phyloP scores from a whole-genome alignment of 2,113 vertebrate species.

The Catharus fuscescens region DNA sequence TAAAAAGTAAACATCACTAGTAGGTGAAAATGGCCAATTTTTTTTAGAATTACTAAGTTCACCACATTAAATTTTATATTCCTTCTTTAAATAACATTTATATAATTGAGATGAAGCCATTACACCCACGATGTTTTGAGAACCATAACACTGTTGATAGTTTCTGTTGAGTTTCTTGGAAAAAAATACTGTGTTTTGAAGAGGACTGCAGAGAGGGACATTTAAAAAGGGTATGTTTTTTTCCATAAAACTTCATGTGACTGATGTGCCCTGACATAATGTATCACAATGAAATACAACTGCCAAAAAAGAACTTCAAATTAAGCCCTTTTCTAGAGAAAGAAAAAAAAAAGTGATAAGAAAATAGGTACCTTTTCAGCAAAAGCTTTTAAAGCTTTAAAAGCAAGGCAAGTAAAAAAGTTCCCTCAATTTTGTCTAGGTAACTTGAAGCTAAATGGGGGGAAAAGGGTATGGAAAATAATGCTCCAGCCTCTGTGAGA shows the following conservation, averaged over 20 bases:
- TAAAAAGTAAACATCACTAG: slow-evolving; percentile 30
- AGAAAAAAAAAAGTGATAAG: slow-evolving; percentile 49
- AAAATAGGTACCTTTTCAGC: slow-evolving; percentile 67
- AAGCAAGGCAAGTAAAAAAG: slow-evolving; percentile 48
- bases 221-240: slow-evolving; percentile 20
- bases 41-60: slow-evolving; percentile 3
- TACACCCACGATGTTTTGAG: neutral
- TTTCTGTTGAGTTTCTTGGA: neutral
- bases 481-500: slow-evolving; percentile 5
- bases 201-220: slow-evolving; percentile 10
- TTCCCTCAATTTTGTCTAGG: slow-evolving; percentile 67
- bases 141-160: slow-evolving; percentile 28
- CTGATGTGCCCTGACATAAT: slow-evolving; percentile 66
- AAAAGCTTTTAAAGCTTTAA: slow-evolving; percentile 70
- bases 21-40: neutral
- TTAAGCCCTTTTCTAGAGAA: slow-evolving; percentile 36
- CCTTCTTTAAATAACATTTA: slow-evolving; percentile 13
- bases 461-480: slow-evolving; percentile 64
- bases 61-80: neutral
- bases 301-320: slow-evolving; percentile 64
- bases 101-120: slow-evolving; percentile 33
- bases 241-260: slow-evolving; percentile 49
- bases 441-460: slow-evolving; percentile 61
- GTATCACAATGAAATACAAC: slow-evolving; percentile 58
- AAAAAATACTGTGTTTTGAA: slow-evolving; percentile 27